Evolutionary conservation across 2,888 invertebrate genomes (phyloP).

Genomic region (Tetragonula carbonaria): DNA sequence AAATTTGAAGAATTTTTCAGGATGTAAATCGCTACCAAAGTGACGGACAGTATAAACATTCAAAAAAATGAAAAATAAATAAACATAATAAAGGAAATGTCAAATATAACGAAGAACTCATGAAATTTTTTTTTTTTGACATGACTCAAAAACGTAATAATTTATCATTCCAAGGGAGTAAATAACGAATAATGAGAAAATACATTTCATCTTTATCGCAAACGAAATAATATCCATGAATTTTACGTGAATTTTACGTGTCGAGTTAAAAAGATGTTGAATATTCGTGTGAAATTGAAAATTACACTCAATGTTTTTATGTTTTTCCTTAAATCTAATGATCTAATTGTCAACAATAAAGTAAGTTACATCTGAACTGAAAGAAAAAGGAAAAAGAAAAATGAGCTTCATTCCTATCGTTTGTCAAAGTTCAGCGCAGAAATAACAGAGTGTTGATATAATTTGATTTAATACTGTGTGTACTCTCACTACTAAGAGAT

Average conservation of each 20-base stretch:
- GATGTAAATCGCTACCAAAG: too few species aligned
- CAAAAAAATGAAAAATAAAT: neutral
- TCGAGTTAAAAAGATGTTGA: neutral
- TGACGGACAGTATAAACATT: neutral
- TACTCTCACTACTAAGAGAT: conserved; percentile 6
- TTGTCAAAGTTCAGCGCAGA: neutral
- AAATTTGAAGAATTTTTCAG: too few species aligned
- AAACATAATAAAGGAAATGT: neutral
- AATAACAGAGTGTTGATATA: neutral
- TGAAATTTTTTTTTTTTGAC: neutral
- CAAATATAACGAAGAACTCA: neutral
- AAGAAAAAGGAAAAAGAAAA: too few species aligned
- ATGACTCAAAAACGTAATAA: neutral
- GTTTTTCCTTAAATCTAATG: neutral
- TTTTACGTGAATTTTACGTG: neutral
- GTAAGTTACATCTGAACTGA: too few species aligned
- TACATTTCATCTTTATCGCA: neutral
- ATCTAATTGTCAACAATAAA: neutral
- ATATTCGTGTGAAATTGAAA: conserved; percentile 10
- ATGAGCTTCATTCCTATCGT: neutral
- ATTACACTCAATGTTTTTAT: neutral
- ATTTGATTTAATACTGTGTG: neutral
- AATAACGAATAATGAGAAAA: neutral
- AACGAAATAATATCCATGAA: neutral
- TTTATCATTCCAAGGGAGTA: neutral